Evolutionary conservation across 2,888 invertebrate genomes (phyloP).

Genomic region (Nymphalis urticae): DNA sequence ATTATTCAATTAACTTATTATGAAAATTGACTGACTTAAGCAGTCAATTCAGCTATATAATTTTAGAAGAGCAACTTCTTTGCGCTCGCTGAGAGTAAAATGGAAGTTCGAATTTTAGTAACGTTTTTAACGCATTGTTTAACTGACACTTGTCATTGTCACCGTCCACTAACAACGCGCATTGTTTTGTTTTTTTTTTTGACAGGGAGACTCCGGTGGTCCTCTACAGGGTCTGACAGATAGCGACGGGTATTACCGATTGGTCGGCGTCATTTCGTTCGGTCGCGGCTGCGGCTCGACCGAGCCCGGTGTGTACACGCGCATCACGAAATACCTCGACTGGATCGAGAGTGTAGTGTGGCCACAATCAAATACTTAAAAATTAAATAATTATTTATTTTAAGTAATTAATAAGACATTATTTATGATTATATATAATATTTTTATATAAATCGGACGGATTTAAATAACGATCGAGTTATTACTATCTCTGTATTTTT

Average conservation of each 20-base stretch:
- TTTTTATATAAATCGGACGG: too few species aligned
- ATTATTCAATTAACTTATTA: too few species aligned
- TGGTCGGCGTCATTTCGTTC: constrained; percentile 75
- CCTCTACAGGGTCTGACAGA: constrained; percentile 56
- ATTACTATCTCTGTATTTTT: too few species aligned
- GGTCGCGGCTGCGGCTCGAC: constrained; percentile 70
- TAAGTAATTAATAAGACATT: too few species aligned
- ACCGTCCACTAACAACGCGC: neutral
- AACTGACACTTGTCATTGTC: neutral
- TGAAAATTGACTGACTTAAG: too few species aligned
- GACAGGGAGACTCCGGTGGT: constrained; percentile 76
- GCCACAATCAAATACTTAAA: constrained; percentile 38
- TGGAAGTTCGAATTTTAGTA: too few species aligned
- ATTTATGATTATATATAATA: too few species aligned
- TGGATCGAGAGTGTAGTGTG: constrained; percentile 74
- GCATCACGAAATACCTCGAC: constrained; percentile 64
- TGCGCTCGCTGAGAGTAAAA: too few species aligned
- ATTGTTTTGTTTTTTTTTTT: neutral
- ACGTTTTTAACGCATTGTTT: neutral
- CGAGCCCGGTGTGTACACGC: constrained; percentile 71
- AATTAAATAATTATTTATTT: too few species aligned
- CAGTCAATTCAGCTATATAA: too few species aligned
- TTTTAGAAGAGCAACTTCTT: too few species aligned
- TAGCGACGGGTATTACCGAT: constrained; percentile 53
- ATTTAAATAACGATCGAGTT: too few species aligned